Evolutionary conservation across 30 jellyfish, hydroid and myxozoan species (phyloP).

Genomic region (Catostylus mosaicus): DNA sequence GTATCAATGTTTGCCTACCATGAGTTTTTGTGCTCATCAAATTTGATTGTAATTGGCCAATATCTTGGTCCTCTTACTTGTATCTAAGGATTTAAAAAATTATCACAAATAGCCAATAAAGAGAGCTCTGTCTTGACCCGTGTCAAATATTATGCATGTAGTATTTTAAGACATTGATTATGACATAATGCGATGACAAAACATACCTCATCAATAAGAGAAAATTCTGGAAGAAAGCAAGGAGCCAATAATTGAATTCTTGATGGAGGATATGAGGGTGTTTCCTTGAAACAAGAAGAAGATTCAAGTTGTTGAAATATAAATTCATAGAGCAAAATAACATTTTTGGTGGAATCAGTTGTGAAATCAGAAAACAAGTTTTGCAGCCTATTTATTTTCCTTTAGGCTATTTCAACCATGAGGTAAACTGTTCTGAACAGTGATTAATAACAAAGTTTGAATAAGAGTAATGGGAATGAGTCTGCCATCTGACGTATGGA

Average conservation of each 20-base stretch:
- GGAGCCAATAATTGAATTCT: conserved; percentile 83
- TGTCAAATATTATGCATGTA: no score
- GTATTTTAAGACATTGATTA: no score
- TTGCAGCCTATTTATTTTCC: no score
- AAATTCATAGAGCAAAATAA: neutral
- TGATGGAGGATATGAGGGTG: conserved; percentile 71
- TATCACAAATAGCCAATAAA: neutral
- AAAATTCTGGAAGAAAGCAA: conserved; percentile 83
- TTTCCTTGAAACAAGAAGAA: conserved; percentile 54
- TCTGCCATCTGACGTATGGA: no score
- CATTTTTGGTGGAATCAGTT: neutral
- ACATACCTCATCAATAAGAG: conserved; percentile 72
- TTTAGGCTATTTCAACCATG: no score
- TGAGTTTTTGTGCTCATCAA: neutral
- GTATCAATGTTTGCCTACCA: neutral
- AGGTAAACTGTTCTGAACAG: no score
- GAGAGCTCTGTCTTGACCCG: no score
- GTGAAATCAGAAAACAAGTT: no score
- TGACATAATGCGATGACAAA: neutral
- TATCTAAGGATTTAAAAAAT: conserved; percentile 48
- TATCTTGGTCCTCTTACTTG: conserved; percentile 83
- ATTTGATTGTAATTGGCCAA: conserved; percentile 75
- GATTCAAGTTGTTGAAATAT: neutral
- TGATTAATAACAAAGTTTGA: no score
- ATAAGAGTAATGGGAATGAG: no score